These are phyloP conservation scores for Eremobia ochroleuca DNA, from an alignment of 2,888 invertebrate genomes.

Conservation along the genomic window DNA sequence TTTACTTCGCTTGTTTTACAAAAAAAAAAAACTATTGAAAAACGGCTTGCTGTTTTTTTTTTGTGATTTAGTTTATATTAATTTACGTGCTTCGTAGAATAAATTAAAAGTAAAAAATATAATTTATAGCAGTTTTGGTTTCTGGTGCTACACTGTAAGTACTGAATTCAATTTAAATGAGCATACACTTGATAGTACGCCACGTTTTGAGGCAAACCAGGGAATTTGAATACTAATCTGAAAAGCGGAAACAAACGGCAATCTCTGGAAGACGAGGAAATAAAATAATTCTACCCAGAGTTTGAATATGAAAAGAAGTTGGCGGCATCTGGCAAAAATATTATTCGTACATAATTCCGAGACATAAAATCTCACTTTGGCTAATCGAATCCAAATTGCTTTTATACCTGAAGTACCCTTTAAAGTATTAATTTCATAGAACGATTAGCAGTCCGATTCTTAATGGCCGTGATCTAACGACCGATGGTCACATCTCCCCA, in stretches of 20 bases:
- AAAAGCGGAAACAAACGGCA: slow-evolving; percentile 12
- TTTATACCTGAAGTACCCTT: slow-evolving; percentile 27
- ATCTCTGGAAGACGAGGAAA: slow-evolving; percentile 11
- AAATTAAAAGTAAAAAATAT: slow-evolving; percentile 25
- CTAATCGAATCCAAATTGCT: slow-evolving; percentile 42
- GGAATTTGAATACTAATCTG: slow-evolving; percentile 31
- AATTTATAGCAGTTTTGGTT: slow-evolving; percentile 10
- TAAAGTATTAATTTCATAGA: slow-evolving; percentile 33
- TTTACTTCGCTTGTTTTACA: slow-evolving; percentile 40
- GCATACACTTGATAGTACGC: too few relatives aligned
- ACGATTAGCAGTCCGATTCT: slow-evolving; percentile 11
- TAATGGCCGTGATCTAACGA: slow-evolving; percentile 48
- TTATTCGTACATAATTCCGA: slow-evolving; percentile 13
- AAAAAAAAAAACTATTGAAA: slow-evolving; percentile 49
- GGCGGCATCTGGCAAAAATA: slow-evolving; percentile 43
- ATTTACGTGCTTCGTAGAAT: slow-evolving; percentile 25
- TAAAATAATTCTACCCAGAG: slow-evolving; percentile 22
- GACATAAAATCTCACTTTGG: slow-evolving; percentile 43
- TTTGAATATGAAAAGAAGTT: slow-evolving; percentile 11
- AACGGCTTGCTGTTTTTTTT: slow-evolving; percentile 23
- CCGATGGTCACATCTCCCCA: slow-evolving; percentile 42
- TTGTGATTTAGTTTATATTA: slow-evolving; percentile 20
- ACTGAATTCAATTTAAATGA: slow-evolving; percentile 11
- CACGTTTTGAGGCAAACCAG: slow-evolving; percentile 7
- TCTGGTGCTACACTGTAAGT: not conserved